Evolutionary conservation across 2,888 invertebrate species (phyloP), one percentile per base, ranked within the genome.

Genomic region (Choreutis nemorana): DNA sequence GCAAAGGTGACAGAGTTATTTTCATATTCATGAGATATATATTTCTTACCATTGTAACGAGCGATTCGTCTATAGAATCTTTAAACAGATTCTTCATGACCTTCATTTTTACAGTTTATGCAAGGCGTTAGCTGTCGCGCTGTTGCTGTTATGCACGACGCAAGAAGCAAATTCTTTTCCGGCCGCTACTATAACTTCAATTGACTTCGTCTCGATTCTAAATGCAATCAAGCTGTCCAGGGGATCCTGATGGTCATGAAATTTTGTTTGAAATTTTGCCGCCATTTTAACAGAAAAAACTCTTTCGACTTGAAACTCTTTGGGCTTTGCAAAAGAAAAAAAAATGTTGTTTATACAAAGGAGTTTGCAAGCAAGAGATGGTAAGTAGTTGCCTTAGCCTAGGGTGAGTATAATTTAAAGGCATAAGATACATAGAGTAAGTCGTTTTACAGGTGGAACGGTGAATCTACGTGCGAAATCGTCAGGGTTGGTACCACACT

Each of bases 1-100:
- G n/a, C n/a, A n/a, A n/a, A n/a, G n/a, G n/a, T n/a, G n/a, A n/a
- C n/a, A n/a, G n/a, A n/a, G n/a, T n/a, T n/a, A n/a, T n/a, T n/a
- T n/a, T n/a, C n/a, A n/a, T n/a, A n/a, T n/a, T n/a, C n/a, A n/a
- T n/a, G n/a, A n/a, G n/a, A n/a, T n/a, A 31, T 32, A 14, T 34
- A n/a, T n/a, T 29, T 50, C 60, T 58, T 31, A 73, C 73, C 29
- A 62, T 65, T 26, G 38, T 46, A 1, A 65, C 63, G 1, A 73
- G 52, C 56, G 55, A 60, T 35, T 72, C 68, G 23, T 73, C 73
- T 6, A 33, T 45, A 0, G 40, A 33, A 23, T 71, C 70, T 40
- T 73, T 73, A 4, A 72, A 33, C 28, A 73, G 43, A 37, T 71
- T 72, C 1, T 48, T 50, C 21, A 64, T 37, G 9, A 70, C 60